Conservation (phyloP, 2,113 vertebrate genomes). For the Callithrix jacchus region DNA sequence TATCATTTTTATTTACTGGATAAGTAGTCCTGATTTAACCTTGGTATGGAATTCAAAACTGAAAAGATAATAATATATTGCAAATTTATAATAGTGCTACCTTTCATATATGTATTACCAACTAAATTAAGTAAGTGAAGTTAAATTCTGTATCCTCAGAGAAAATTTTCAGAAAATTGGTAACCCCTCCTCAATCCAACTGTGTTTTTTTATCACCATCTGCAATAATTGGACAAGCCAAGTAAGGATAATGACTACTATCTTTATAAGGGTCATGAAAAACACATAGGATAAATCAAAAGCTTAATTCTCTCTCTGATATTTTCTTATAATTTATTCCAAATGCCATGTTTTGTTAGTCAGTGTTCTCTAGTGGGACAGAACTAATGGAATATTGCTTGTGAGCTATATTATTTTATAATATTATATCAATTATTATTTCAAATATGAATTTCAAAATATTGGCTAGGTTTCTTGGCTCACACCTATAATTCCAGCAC, state of each 20-base stretch:
- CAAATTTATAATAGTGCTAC: background rate
- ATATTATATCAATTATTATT: too few species aligned
- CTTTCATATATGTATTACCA: background rate
- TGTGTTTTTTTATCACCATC: background rate
- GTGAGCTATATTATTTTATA: too few species aligned
- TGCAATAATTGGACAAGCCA: background rate
- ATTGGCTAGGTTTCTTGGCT: too few species aligned
- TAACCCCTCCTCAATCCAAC: background rate
- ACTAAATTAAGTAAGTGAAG: background rate
- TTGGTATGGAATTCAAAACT: background rate
- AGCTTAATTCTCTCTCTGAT: background rate
- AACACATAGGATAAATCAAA: background rate
- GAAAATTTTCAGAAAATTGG: background rate
- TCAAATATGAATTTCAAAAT: too few species aligned
- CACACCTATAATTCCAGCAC: too few species aligned
- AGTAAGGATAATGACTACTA: background rate
- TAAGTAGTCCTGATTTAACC: slow-evolving; percentile 24
- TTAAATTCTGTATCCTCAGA: background rate
- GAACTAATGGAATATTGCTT: too few species aligned
- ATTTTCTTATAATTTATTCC: background rate
- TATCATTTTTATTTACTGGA: slow-evolving; percentile 19
- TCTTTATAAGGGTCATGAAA: background rate
- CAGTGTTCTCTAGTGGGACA: too few species aligned
- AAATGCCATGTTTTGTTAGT: background rate
- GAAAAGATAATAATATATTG: background rate